Evolutionary conservation across 2,888 invertebrate species (phyloP), one percentile per base, ranked within the genome.

Genomic region (Mamestra brassicae): DNA sequence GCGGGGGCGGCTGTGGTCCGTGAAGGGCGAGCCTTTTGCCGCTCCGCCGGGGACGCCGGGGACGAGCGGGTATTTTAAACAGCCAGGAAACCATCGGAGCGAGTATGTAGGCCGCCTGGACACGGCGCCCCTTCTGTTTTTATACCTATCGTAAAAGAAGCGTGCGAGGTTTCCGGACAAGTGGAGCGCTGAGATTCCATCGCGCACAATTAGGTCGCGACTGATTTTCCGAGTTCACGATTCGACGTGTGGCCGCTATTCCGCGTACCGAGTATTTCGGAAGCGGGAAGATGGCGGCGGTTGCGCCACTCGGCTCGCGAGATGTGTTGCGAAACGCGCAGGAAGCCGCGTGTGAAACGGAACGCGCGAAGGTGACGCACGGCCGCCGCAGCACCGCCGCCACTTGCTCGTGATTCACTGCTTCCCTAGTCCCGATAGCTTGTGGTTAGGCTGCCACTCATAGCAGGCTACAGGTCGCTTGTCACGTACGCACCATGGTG

Each of bases 71-170:
- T 26, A 95, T 94, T 95, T 94, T 95, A 95, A 94, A 93, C 93
- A 92, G 92, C 89, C 94, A 94, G 95, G 95, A 95, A 95, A 94
- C 90, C 95, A 95, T 89, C 92, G 93, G 90, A 94, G 94, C 95
- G 95, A 92, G 92, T 91, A 95, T 95, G 88, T 95, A 94, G 95
- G 95, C 91, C 95, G 94, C 92, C 93, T 93, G 94, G 93, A 92
- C 92, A 92, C 92, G 88, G 87, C 85, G 85, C 89, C 90, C 91
- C 88, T 87, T 85, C 87, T 82, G 90, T 90, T 92, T 94, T 93
- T 92, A 94, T 92, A 92, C 92, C 91, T 93, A 92, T 93, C 94
- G 93, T 94, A 92, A 93, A 92, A 93, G 80, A 87, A 86, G 85
- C 88, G 86, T 90, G 89, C 89, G 92, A 92, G 93, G 93, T 95